Conservation (phyloP, 2,888 invertebrate species). For the Tiphia femorata region DNA sequence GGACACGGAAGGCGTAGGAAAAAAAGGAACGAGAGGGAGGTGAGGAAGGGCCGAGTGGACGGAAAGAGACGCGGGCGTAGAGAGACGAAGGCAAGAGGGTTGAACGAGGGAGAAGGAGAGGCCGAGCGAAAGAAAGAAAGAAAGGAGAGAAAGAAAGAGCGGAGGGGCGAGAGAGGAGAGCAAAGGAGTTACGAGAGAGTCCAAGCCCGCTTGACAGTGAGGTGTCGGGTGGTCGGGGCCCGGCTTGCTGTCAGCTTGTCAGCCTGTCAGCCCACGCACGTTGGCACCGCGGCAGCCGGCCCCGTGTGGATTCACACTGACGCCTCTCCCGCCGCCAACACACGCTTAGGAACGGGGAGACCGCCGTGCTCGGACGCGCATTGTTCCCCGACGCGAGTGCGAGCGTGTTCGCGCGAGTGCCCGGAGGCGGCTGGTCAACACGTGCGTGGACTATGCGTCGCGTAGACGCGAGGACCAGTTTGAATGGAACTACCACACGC, state of each 20-base stretch:
- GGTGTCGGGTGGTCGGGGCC: conserved; percentile 66
- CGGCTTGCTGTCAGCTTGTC: conserved; percentile 65
- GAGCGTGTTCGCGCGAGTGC: conserved; percentile 6
- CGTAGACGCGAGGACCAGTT: conserved; percentile 11
- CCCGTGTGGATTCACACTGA: conserved; percentile 45
- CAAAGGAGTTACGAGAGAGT: conserved; percentile 59
- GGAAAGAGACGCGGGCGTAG: background rate
- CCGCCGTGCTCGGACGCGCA: conserved; percentile 17
- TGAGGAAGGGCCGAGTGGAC: background rate
- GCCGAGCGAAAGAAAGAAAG: conserved; percentile 18
- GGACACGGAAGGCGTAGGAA: conserved; percentile 28
- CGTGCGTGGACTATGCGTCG: background rate
- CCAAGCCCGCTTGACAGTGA: conserved; percentile 60
- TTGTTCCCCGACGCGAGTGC: conserved; percentile 27
- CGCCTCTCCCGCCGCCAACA: conserved; percentile 30
- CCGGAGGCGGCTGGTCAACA: background rate
- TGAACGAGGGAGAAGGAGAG: background rate
- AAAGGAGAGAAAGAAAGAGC: conserved; percentile 2
- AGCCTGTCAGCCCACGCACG: conserved; percentile 67
- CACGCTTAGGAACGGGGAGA: conserved; percentile 8
- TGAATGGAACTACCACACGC: no score
- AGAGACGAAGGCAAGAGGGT: conserved; percentile 7
- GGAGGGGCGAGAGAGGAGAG: conserved; percentile 20
- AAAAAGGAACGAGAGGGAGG: conserved; percentile 15
- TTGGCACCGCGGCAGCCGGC: conserved; percentile 52